phyloP scores from a whole-genome alignment of 1,140 invertebrate genomes.

The Ctenoplectra terminalis region DNA sequence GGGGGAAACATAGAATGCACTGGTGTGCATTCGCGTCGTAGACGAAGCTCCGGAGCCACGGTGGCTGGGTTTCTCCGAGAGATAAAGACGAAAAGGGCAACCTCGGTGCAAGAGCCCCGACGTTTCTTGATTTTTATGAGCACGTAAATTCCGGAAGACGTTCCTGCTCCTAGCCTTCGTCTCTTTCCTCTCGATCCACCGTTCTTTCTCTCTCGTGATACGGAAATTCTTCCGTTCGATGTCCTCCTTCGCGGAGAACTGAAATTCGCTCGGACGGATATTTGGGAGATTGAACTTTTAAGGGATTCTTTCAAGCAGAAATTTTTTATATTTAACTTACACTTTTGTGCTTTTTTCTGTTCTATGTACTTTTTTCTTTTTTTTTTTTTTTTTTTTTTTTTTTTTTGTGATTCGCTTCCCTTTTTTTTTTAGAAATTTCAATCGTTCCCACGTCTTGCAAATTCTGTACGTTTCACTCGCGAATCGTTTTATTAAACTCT shows the following conservation, averaged over 20 bases:
- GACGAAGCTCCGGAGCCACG: constrained; percentile 15
- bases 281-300: neutral
- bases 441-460: too few relatives aligned
- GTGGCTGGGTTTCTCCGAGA: constrained; percentile 42
- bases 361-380: neutral
- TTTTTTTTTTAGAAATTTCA: too few relatives aligned
- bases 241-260: neutral
- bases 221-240: constrained; percentile 41
- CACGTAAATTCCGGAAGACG: constrained; percentile 80
- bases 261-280: constrained; percentile 33
- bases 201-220: constrained; percentile 10
- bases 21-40: constrained; percentile 36
- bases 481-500: neutral
- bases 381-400: neutral
- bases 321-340: too few relatives aligned
- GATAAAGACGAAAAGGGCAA: constrained; percentile 74
- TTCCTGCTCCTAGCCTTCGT: constrained; percentile 36
- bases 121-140: constrained; percentile 83
- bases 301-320: neutral
- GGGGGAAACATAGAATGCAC: constrained; percentile 12
- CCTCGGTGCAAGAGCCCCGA: constrained; percentile 79
- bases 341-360: neutral
- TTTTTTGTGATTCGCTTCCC: too few relatives aligned
- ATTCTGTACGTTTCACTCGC: neutral
- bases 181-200: constrained; percentile 28